Evolutionary conservation across 2,797 vertebrate genomes (phyloP).

Genomic region (Monodelphis domestica): DNA sequence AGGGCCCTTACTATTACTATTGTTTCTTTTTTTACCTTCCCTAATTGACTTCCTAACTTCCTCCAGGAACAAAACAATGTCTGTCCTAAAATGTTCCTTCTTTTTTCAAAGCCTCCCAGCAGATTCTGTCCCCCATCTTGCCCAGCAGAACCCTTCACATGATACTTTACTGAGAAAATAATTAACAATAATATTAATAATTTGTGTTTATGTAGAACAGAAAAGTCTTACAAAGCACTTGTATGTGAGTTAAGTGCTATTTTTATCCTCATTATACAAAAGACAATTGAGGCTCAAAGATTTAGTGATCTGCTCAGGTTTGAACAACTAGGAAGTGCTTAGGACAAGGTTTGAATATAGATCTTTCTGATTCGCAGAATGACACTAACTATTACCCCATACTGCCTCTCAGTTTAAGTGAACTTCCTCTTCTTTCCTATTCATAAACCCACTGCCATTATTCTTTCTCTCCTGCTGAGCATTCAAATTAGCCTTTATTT

Average conservation of each 20-base stretch:
- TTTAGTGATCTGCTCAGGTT: not conserved
- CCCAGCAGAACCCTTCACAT: not conserved
- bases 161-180: not conserved
- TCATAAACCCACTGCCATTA: not conserved
- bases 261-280: not conserved
- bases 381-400: not conserved
- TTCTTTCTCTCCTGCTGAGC: not conserved
- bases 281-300: not conserved
- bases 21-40: not conserved
- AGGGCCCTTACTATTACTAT: not conserved
- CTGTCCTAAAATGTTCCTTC: not conserved
- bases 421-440: not conserved
- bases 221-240: not conserved
- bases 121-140: not conserved
- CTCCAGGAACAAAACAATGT: not conserved
- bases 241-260: not conserved
- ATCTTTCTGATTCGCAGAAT: not conserved
- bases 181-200: not conserved
- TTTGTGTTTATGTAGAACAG: not conserved
- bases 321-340: not conserved
- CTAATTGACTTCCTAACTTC: not conserved
- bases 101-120: not conserved
- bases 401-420: not conserved
- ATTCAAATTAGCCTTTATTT: not conserved
- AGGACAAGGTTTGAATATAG: not conserved